Base-by-base conservation (phyloP, 2,888 invertebrate genomes). In the Acronicta aceris region DNA sequence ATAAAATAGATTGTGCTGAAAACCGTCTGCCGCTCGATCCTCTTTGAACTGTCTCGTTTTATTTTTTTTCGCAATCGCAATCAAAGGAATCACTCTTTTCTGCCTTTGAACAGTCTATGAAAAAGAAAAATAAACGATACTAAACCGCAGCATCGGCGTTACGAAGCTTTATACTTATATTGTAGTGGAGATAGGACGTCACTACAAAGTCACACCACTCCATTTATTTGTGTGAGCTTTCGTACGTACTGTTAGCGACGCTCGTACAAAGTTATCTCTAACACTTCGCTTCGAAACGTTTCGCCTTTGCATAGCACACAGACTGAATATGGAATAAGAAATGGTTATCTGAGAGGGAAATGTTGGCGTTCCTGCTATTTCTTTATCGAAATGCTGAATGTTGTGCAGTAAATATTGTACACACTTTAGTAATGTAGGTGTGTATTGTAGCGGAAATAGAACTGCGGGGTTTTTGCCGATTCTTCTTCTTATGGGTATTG, bases 241-340 rank as follows among this genome's bases (percentile, higher is more conserved):
- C 78, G 75, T 79, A 67, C 73, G 76, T 79, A 73, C 75, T 76
- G 84, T 78, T 80, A 81, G 81, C 66, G 76, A 81, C 78, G 74
- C 65, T 69, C 62, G 76, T 81, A 84, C 82, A 85, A 85, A 87
- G 84, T 85, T 86, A 87, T 86, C 85, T 84, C 71, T 72, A 76
- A 76, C 81, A 81, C 75, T 83, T 82, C 65, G 76, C 76, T 73
- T 72, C 65, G 76, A 62, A 76, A 71, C 58, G 65, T 64, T 71
- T 70, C 73, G 74, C 79, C 72, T 81, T 81, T 81, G 79, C 79
- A 71, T 71, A 70, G 68, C 59, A 69, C 69, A 74, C 59, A 71
- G 55, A 67, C 69, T 76, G 76, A 76, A 83, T 82, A 77, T 71
- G 71, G 68, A 79, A 78, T 80, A 77, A 72, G 74, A 72, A 73